A percentile compares a stretch with the other conserved stretches of the same genome.
Conservation (phyloP, 2,888 invertebrate genomes). For the Parascotia fuliginaria region DNA sequence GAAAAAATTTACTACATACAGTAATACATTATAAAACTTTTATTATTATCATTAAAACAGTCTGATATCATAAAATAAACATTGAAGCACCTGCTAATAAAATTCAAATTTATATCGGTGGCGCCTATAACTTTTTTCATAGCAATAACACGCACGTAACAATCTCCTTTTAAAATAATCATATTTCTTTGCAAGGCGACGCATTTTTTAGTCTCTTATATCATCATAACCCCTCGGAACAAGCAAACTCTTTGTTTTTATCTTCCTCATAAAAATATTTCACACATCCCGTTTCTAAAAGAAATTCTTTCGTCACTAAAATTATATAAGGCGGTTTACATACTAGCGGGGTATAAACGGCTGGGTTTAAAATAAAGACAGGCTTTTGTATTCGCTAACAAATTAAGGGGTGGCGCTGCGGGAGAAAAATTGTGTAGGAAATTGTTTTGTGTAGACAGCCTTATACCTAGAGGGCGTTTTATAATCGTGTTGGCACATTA, state of each 20-base stretch:
- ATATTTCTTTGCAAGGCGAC: constrained; percentile 22
- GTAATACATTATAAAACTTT: constrained; percentile 7
- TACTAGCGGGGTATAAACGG: constrained; percentile 16
- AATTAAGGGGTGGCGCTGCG: constrained; percentile 42
- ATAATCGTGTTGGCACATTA: constrained; percentile 19
- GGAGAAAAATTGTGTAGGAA: constrained; percentile 49
- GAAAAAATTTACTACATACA: background rate
- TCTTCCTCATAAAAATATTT: constrained; percentile 36
- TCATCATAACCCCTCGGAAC: constrained; percentile 10
- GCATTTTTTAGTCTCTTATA: constrained; percentile 21
- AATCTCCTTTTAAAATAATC: constrained; percentile 19
- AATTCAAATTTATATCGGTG: constrained; percentile 10
- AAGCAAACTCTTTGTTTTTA: constrained; percentile 24
- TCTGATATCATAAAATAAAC: constrained; percentile 3
- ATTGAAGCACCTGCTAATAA: constrained; percentile 7
- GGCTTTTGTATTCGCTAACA: constrained; percentile 30
- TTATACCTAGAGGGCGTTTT: constrained; percentile 32
- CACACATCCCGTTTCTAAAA: constrained; percentile 33
- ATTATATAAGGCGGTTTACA: constrained; percentile 40
- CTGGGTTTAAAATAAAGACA: constrained; percentile 19
- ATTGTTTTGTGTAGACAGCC: constrained; percentile 50
- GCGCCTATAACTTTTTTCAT: constrained; percentile 25
- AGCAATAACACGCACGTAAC: constrained; percentile 27
- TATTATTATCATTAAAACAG: constrained; percentile 6
- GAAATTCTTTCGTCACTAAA: constrained; percentile 41